These are phyloP conservation scores for Sebastes oblongus DNA, from an alignment of 2,797 vertebrate genomes.

Conservation along the genomic window DNA sequence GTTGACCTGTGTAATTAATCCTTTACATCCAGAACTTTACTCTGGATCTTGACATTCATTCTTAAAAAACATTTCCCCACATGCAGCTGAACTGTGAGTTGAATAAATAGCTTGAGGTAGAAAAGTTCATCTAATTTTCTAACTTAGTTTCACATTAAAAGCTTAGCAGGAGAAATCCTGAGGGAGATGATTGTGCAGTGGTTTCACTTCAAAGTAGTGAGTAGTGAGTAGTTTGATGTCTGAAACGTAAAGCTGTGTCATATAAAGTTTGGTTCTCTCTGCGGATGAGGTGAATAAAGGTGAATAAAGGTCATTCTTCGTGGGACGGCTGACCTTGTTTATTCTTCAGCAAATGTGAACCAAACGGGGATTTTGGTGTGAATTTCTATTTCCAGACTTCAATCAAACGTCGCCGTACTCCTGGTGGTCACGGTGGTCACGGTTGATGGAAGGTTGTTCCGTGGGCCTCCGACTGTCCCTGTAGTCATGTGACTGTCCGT, in stretches of 20 bases:
- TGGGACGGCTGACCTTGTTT: not conserved
- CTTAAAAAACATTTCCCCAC: not conserved
- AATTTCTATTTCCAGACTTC: not conserved
- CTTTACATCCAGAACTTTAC: not conserved
- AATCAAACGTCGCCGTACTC: not conserved
- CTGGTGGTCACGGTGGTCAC: not conserved
- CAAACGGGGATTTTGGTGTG: not conserved
- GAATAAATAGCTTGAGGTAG: not conserved
- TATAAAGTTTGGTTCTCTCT: not conserved
- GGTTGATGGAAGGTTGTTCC: not conserved
- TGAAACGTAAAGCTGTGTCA: not conserved
- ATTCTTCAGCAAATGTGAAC: not conserved
- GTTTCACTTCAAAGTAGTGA: too few species aligned
- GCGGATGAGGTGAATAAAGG: not conserved
- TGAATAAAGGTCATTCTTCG: not conserved
- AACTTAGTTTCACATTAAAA: not conserved
- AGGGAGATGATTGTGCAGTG: too few species aligned
- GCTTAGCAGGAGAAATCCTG: not conserved
- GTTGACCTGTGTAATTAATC: not conserved
- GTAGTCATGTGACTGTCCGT: too few species aligned
- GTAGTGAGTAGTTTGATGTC: too few species aligned
- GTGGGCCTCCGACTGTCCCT: too few species aligned
- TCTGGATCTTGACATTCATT: not conserved
- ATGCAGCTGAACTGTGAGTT: not conserved
- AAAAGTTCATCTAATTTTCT: not conserved